Base-by-base conservation (phyloP, 2,113 vertebrate genomes). In the Taxidea taxus region DNA sequence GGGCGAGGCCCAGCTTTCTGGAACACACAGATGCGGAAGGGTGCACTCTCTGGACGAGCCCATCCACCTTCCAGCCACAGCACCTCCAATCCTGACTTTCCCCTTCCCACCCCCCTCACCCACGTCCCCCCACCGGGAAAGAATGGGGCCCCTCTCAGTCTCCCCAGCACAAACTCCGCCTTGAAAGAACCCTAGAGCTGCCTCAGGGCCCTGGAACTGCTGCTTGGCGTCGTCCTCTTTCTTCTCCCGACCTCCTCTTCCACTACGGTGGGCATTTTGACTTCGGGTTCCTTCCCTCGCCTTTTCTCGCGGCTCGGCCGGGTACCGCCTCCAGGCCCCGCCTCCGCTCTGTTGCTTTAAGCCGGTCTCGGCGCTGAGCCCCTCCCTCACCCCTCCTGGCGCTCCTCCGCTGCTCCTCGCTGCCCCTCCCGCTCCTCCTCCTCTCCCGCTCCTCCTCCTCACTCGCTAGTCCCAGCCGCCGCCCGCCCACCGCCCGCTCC, bases 331-430 rank as follows among this genome's bases (percentile, higher is more conserved):
- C 27, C 39, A 11, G 93, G 12, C 37, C 90, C 37, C 60, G 68
- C 89, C 87, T 34, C 49, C 15, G 85, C 66, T 27, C 94, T 93
- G 94, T n/a, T 49, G 70, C 94, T 97, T 96, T 96, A 96, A 96
- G 87, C 74, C 2, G 1, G 68, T 34, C 47, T 34, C 3, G 16
- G 89, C 72, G 92, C 92, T 37, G 87, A 21, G 74, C 97, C 87
- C 66, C 10, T 64, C 68, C 64, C 74, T 66, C 29, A 6, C 21
- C 82, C 29, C 51, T 13, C 39, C 75, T 0, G 39, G 47, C 83
- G 75, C 75, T 21, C 20, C 18, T 3, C 39, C 13, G 29, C 54
- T 0, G 37, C 83, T 66, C 64, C 16, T 2, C 21, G 75, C 94
- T 80, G 90, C 18, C 78, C 29, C 58, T 58, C 9, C 14, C 34